Evolutionary conservation across 1,140 invertebrate genomes (phyloP).

Genomic region (Pogonomyrmex californicus): DNA sequence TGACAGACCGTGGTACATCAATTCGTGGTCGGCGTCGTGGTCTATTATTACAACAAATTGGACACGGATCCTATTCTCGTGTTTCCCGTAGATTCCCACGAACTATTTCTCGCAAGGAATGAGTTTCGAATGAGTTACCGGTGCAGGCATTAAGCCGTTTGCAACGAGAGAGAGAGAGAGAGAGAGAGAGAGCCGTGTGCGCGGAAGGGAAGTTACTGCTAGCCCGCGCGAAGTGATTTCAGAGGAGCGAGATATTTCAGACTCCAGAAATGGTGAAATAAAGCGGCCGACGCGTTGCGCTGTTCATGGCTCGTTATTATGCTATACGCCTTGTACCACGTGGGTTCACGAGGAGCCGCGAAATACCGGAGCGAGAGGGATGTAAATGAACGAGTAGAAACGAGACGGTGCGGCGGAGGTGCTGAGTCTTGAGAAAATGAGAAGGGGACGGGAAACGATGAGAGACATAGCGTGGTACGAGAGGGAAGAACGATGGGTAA

Average conservation of each 20-base stretch:
- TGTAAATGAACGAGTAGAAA: conserved; percentile 63
- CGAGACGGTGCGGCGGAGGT: conserved; percentile 40
- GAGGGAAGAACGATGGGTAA: conserved; percentile 3
- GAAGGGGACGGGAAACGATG: conserved; percentile 37
- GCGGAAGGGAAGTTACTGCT: conserved; percentile 56
- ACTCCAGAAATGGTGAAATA: conserved; percentile 70
- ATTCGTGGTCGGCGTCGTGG: conserved; percentile 30
- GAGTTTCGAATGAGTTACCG: conserved; percentile 72
- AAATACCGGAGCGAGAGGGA: conserved; percentile 65
- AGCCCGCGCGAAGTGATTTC: conserved; percentile 73
- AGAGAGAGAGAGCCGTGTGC: background rate
- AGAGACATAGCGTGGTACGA: conserved; percentile 34
- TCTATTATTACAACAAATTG: conserved; percentile 64
- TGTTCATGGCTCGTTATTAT: conserved; percentile 76
- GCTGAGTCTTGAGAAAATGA: conserved; percentile 60
- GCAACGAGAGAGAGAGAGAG: too few species aligned
- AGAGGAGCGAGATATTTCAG: conserved; percentile 74
- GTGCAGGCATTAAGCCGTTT: conserved; percentile 64
- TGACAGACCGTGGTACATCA: conserved; percentile 13
- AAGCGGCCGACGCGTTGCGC: conserved; percentile 72
- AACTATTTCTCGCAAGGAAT: conserved; percentile 44
- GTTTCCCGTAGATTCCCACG: conserved; percentile 54
- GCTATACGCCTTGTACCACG: conserved; percentile 71
- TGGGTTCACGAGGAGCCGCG: conserved; percentile 61
- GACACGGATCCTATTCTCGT: conserved; percentile 60